Evolutionary conservation across 2,797 vertebrate species (phyloP).

Genomic region (Capromys pilorides): DNA sequence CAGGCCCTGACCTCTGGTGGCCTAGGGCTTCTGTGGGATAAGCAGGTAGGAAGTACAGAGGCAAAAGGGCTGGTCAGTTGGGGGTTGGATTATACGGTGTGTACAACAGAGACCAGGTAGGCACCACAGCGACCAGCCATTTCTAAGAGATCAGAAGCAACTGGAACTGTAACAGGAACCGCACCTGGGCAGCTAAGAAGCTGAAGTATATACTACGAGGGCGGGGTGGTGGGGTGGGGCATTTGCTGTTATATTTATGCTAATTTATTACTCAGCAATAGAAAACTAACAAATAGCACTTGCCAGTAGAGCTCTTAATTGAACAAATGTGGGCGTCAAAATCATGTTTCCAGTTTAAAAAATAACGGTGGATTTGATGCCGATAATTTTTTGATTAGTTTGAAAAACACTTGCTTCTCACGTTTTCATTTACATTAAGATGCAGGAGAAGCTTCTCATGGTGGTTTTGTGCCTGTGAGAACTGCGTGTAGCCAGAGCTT

Average conservation of each 20-base stretch:
- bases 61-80: too few species aligned
- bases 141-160: too few species aligned
- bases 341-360: background rate
- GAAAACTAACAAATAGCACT: background rate
- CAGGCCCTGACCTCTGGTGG: too few species aligned
- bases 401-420: slow-evolving; percentile 45
- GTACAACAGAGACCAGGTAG: too few species aligned
- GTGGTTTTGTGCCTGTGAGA: slow-evolving; percentile 37
- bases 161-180: too few species aligned
- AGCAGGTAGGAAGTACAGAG: too few species aligned
- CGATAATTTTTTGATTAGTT: background rate
- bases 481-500: slow-evolving; percentile 7
- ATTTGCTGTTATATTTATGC: background rate
- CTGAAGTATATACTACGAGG: too few species aligned
- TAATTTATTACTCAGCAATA: background rate
- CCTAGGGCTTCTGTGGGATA: too few species aligned
- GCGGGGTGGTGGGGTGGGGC: too few species aligned
- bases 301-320: background rate
- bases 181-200: too few species aligned
- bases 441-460: background rate
- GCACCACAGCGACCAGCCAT: too few species aligned
- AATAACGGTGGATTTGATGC: background rate
- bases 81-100: too few species aligned
- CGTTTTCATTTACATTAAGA: slow-evolving; percentile 36
- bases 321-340: background rate